These are phyloP conservation scores for Sarcophaga subvicina DNA, from an alignment of 2,888 invertebrate genomes.

Conservation along the genomic window DNA sequence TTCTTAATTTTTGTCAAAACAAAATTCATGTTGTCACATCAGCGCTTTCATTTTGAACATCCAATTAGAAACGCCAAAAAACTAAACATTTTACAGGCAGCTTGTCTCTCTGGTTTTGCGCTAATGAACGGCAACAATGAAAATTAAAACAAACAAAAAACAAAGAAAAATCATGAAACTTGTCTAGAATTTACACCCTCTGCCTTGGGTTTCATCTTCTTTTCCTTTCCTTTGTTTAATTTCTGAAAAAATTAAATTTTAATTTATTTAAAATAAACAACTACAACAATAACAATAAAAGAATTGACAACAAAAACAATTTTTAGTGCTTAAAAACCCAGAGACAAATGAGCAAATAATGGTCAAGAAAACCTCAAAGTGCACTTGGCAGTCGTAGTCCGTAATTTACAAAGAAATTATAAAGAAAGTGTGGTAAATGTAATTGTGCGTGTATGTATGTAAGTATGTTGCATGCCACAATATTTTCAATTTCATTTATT, in stretches of 20 bases:
- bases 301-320: not conserved
- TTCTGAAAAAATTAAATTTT: slow-evolving; percentile 31
- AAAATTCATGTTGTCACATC: slow-evolving; percentile 78
- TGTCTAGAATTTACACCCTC: slow-evolving; percentile 45
- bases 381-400: slow-evolving; percentile 15
- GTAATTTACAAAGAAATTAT: slow-evolving; percentile 2
- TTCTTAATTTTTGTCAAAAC: slow-evolving; percentile 47
- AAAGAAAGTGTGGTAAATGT: not conserved
- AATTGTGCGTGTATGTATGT: not conserved
- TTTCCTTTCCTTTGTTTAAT: not conserved
- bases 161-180: too few relatives aligned
- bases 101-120: slow-evolving; percentile 24
- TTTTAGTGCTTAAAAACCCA: not conserved
- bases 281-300: not conserved
- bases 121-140: slow-evolving; percentile 18
- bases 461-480: slow-evolving; percentile 38
- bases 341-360: slow-evolving; percentile 13
- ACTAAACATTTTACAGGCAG: slow-evolving; percentile 9
- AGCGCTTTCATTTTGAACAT: slow-evolving; percentile 75
- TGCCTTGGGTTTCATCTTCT: too few relatives aligned
- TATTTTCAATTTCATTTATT: slow-evolving; percentile 2
- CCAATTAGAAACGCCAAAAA: slow-evolving; percentile 33
- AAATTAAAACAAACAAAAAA: not conserved
- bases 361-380: slow-evolving; percentile 23
- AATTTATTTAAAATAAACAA: slow-evolving; percentile 57